Base-by-base conservation (phyloP, 2,797 vertebrate genomes). In the Pangasius djambal region DNA sequence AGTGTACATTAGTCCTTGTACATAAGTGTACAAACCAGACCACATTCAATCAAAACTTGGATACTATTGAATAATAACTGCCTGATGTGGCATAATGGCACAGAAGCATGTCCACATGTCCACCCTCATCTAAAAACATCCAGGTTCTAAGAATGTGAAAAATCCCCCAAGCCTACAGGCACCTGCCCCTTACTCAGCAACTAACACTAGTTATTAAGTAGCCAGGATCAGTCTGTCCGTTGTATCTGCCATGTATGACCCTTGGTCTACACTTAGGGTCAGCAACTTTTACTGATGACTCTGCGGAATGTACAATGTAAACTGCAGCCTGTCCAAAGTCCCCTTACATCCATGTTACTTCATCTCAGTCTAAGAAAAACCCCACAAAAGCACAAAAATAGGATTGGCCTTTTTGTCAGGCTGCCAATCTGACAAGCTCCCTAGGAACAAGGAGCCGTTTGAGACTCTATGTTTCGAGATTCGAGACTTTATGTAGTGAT, bases 291-390 rank as follows among this genome's bases (percentile, higher is more conserved):
- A 48, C 44, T 67, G 61, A 20, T 52, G 16, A 84, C 40, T 50
- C 20, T 84, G 83, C 8, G 1, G 16, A 20, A 67, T 18, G 40
- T 31, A 67, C 37, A 84, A 2, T 65, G 13, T 34, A 84, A 84
- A 84, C 83, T 69, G 25, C 20, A 67, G 63, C 28, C 63, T 84
- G 61, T 52, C 44, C 83, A 67, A 31, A 50, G 44, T 84, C 63
- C 28, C 4, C 25, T n/a, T 16, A 83, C 22, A 44, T 63, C 2
- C 22, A 63, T 40, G 28, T 83, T 83, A 65, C 59, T 65, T 18
- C 3, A 48, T 83, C 10, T 65, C 59, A 48, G 59, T 18, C 13
- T 59, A 37, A 16, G 3, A 83, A 63, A 44, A 63, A 44, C 6
- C 57, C 28, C 34, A 83, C 7, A 13, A 10, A 9, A 31, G 34